These are phyloP conservation scores for Myiopsitta monachus DNA, from an alignment of 2,113 vertebrate genomes.

Conservation along the genomic window DNA sequence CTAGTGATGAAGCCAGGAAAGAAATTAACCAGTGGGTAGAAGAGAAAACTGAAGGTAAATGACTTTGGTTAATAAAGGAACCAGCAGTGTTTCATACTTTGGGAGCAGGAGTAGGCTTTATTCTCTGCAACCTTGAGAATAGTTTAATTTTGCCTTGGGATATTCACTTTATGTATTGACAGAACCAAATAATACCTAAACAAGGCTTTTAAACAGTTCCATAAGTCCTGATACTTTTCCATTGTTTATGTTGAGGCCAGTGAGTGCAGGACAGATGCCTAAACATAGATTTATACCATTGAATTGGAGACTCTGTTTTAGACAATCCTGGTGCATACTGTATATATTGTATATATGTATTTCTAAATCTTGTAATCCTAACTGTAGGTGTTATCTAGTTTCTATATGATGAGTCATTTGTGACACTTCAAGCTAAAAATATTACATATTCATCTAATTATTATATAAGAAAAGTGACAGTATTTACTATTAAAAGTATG, in stretches of 20 bases:
- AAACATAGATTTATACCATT: background rate
- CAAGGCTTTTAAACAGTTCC: background rate
- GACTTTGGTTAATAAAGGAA: background rate
- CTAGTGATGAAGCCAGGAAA: conserved; percentile 73
- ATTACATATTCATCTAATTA: background rate
- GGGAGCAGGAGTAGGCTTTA: background rate
- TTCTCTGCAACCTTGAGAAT: background rate
- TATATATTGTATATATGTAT: background rate
- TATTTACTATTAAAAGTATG: background rate
- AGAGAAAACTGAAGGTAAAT: conserved; percentile 85
- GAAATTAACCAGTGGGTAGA: conserved; percentile 91
- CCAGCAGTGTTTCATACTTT: background rate
- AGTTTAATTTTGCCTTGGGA: background rate
- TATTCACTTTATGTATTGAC: background rate
- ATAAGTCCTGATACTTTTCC: background rate
- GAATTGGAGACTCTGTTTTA: background rate
- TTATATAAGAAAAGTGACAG: background rate
- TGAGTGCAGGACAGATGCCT: background rate
- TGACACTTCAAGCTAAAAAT: background rate
- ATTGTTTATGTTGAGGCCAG: background rate
- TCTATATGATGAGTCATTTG: background rate
- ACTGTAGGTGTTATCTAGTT: background rate
- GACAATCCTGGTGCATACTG: background rate
- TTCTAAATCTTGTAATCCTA: background rate
- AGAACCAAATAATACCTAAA: background rate